Conservation (phyloP, 2,113 vertebrate genomes). For the Chloroceryle aenea region DNA sequence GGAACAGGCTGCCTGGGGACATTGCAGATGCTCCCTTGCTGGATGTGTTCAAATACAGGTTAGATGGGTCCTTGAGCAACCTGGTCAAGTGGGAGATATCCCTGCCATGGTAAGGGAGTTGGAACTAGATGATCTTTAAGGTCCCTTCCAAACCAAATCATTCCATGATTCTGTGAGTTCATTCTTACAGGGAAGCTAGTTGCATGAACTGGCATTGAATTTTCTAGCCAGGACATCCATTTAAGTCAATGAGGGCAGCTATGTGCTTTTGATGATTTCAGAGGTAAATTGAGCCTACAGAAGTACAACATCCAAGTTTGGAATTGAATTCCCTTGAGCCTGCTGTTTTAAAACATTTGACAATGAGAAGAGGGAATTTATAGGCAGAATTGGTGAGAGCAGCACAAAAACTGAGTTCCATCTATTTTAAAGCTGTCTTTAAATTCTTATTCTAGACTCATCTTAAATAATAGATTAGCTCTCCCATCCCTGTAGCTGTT, state of each 20-base stretch:
- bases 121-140: too few relatives aligned
- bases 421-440: neutral
- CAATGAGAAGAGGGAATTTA: neutral
- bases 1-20: too few relatives aligned
- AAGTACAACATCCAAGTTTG: neutral
- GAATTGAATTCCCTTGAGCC: neutral
- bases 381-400: neutral
- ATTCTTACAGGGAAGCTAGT: neutral
- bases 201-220: neutral
- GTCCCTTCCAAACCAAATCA: too few relatives aligned
- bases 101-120: too few relatives aligned
- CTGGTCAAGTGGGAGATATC: too few relatives aligned
- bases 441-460: neutral
- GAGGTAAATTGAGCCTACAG: neutral
- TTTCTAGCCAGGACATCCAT: neutral
- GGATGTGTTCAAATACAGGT: too few relatives aligned
- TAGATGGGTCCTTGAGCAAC: too few relatives aligned
- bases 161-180: neutral
- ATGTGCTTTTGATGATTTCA: neutral
- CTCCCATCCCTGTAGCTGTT: neutral
- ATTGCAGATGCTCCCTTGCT: too few relatives aligned
- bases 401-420: neutral
- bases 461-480: neutral
- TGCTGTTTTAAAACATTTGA: neutral
- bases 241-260: neutral